A percentile compares a stretch with the other conserved stretches of the same genome.
phyloP scores from a whole-genome alignment of 2,888 invertebrate species.

The Mythimna vitellina region DNA sequence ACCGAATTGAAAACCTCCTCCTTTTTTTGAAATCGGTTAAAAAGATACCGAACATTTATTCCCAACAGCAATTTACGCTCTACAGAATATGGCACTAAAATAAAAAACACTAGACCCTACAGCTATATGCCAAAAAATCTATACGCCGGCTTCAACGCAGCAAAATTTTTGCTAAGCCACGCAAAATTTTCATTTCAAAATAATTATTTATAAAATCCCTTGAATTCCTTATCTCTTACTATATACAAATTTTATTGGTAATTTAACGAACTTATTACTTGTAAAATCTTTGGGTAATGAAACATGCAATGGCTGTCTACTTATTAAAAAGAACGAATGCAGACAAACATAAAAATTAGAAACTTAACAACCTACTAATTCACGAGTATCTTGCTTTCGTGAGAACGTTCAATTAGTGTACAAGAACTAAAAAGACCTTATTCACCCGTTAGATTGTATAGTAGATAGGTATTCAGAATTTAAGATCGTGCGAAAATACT shows the following conservation, averaged over 20 bases:
- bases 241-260: not conserved
- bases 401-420: conserved; percentile 73
- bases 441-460: conserved; percentile 74
- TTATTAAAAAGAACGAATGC: conserved; percentile 15
- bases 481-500: conserved; percentile 80
- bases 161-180: not conserved
- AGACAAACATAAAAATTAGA: conserved; percentile 56
- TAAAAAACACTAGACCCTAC: conserved; percentile 2
- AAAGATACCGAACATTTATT: not conserved
- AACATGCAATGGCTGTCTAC: conserved; percentile 10
- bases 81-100: not conserved
- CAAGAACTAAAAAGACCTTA: conserved; percentile 62
- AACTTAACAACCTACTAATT: conserved; percentile 60
- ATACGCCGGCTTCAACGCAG: conserved; percentile 26
- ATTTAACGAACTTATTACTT: not conserved
- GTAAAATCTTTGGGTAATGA: not conserved
- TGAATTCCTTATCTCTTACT: not conserved
- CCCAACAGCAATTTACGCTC: not conserved
- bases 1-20: too few species aligned
- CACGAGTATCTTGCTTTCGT: conserved; percentile 69
- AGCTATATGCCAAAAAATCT: conserved; percentile 6
- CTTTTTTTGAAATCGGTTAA: too few species aligned
- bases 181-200: not conserved
- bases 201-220: not conserved
- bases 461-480: conserved; percentile 66